These are phyloP conservation scores for Sphaeramia orbicularis DNA, from an alignment of 2,797 vertebrate species.

Conservation along the genomic window DNA sequence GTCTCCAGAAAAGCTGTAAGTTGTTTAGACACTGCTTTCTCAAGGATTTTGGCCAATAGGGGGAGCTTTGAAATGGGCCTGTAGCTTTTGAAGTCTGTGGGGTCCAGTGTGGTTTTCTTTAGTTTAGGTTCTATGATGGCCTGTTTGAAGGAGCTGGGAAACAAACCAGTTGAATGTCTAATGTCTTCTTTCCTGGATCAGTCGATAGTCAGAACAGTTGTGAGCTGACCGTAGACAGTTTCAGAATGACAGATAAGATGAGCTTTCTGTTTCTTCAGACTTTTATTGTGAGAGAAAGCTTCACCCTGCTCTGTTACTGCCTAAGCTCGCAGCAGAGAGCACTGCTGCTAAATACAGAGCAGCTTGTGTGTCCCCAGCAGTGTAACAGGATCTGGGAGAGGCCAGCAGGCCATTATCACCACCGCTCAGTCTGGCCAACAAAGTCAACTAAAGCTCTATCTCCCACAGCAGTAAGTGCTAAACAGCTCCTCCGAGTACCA, in stretches of 20 bases:
- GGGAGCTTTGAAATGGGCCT: too few species aligned
- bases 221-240: not conserved
- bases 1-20: too few species aligned
- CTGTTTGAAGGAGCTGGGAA: too few species aligned
- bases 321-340: constrained; percentile 52
- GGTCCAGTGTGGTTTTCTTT: too few species aligned
- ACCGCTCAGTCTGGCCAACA: constrained; percentile 58
- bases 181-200: not conserved
- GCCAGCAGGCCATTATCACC: constrained; percentile 72
- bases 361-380: constrained; percentile 76
- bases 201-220: constrained; percentile 3
- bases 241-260: constrained; percentile 11
- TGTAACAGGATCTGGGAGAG: constrained; percentile 81
- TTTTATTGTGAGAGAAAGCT: constrained; percentile 56
- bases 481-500: constrained; percentile 44
- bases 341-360: constrained; percentile 77
- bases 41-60: too few species aligned
- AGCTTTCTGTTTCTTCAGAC: constrained; percentile 40
- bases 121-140: too few species aligned
- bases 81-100: too few species aligned
- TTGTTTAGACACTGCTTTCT: too few species aligned
- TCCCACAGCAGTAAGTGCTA: constrained; percentile 56
- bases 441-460: constrained; percentile 57
- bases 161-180: too few species aligned
- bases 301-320: constrained; percentile 47